Evolutionary conservation across 2,888 invertebrate genomes (phyloP).

Genomic region (Apoderus coryli): DNA sequence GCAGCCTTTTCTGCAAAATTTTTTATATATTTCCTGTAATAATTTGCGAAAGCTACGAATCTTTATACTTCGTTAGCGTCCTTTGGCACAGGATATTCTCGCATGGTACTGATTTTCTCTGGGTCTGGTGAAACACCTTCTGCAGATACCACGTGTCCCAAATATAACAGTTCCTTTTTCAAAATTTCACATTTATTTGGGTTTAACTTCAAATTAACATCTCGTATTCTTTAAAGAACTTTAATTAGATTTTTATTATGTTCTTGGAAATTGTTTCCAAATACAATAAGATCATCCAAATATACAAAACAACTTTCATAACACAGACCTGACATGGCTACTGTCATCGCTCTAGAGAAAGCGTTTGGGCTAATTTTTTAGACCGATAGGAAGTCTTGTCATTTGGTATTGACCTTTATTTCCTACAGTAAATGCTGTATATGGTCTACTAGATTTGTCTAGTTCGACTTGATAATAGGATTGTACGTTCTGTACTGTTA

Average conservation of each 20-base stretch:
- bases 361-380: slow-evolving; percentile 18
- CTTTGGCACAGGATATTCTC: slow-evolving; percentile 15
- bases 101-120: slow-evolving; percentile 13
- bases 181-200: slow-evolving; percentile 16
- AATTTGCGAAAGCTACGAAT: slow-evolving; percentile 17
- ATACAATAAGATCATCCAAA: too few species aligned
- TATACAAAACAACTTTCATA: too few species aligned
- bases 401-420: slow-evolving; percentile 18
- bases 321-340: too few species aligned
- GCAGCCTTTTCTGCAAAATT: slow-evolving; percentile 13
- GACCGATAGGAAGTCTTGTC: slow-evolving; percentile 18
- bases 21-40: slow-evolving; percentile 14
- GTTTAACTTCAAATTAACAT: slow-evolving; percentile 19
- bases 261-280: too few species aligned
- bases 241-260: too few species aligned
- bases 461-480: slow-evolving; percentile 18
- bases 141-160: slow-evolving; percentile 14
- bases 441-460: slow-evolving; percentile 13
- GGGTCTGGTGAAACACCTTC: slow-evolving; percentile 13
- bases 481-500: too few species aligned
- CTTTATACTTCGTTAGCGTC: slow-evolving; percentile 13
- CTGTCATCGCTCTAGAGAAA: slow-evolving; percentile 18
- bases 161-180: slow-evolving; percentile 15
- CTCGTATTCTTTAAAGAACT: too few species aligned
- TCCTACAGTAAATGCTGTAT: slow-evolving; percentile 17